Evolutionary conservation across 2,113 vertebrate species (phyloP).

Genomic region (Ictalurus furcatus): DNA sequence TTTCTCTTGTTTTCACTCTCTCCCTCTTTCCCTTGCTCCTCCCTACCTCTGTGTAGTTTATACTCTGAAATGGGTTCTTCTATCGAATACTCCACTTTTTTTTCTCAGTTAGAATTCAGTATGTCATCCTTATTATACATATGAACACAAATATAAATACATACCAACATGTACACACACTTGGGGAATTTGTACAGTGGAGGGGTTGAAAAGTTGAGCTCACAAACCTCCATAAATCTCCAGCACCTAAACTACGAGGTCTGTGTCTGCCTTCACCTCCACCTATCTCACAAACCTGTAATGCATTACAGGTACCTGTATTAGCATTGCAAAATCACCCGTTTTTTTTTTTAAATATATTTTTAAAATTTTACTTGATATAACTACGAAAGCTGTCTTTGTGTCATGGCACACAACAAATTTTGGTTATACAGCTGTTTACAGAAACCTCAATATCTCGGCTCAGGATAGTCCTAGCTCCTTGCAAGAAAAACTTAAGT

Average conservation of each 20-base stretch:
- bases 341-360: too few species aligned
- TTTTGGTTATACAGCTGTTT: too few species aligned
- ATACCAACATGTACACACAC: neutral
- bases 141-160: neutral
- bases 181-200: neutral
- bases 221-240: conserved; percentile 3
- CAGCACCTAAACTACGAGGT: neutral
- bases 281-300: neutral
- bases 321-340: too few species aligned
- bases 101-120: neutral
- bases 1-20: conserved; percentile 40
- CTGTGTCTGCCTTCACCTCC: neutral
- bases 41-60: neutral
- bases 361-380: too few species aligned
- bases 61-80: conserved; percentile 46
- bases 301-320: too few species aligned
- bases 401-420: too few species aligned
- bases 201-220: neutral
- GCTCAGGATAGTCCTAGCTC: too few species aligned
- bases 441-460: too few species aligned
- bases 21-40: conserved; percentile 26
- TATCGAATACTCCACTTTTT: neutral
- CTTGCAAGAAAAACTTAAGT: too few species aligned
- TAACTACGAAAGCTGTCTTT: too few species aligned
- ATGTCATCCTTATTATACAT: neutral